These are phyloP conservation scores for Salvelinus namaycush DNA, from an alignment of 2,113 vertebrate genomes.

Conservation along the genomic window DNA sequence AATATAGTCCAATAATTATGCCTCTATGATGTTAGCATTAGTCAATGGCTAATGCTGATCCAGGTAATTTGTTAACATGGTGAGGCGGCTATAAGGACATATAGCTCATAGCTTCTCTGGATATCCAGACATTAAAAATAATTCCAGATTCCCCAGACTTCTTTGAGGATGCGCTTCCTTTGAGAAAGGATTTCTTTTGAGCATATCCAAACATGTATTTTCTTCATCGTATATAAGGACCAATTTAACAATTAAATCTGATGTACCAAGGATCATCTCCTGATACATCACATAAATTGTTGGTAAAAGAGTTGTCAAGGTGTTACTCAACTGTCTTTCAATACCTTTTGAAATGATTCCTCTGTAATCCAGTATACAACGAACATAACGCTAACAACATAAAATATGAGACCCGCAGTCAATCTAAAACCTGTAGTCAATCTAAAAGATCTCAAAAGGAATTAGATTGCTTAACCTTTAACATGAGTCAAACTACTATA, in stretches of 20 bases:
- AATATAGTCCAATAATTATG: not conserved
- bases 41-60: slow-evolving; percentile 47
- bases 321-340: too few relatives aligned
- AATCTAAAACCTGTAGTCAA: too few relatives aligned
- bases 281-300: slow-evolving; percentile 36
- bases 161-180: slow-evolving; percentile 77
- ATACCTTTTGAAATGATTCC: too few relatives aligned
- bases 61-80: slow-evolving; percentile 61
- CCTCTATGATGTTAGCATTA: not conserved
- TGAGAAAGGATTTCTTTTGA: slow-evolving; percentile 77
- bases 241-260: slow-evolving; percentile 60
- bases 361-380: too few relatives aligned
- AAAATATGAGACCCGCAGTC: too few relatives aligned
- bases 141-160: slow-evolving; percentile 75
- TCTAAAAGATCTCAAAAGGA: too few relatives aligned
- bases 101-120: slow-evolving; percentile 66
- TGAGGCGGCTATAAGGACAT: slow-evolving; percentile 62
- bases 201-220: slow-evolving; percentile 75
- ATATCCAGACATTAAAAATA: slow-evolving; percentile 79
- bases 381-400: too few relatives aligned
- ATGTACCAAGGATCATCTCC: slow-evolving; percentile 45
- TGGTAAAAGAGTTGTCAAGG: too few relatives aligned
- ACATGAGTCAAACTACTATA: not conserved
- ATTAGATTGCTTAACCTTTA: slow-evolving; percentile 63
- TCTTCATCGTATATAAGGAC: slow-evolving; percentile 47